Base-by-base conservation (phyloP, 1,140 invertebrate genomes). In the Drosophila sechellia region DNA sequence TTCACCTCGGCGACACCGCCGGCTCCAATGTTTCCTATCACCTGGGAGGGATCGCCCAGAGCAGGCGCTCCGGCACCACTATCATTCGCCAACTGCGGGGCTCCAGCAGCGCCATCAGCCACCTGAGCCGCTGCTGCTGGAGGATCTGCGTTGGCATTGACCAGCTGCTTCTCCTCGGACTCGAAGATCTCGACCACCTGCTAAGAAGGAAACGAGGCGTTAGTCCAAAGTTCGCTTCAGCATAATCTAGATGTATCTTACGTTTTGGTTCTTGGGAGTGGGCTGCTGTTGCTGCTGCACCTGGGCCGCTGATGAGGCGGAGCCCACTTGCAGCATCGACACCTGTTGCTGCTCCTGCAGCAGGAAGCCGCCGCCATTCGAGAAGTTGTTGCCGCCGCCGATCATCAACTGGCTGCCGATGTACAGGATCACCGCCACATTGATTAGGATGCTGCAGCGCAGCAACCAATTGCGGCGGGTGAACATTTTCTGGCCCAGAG, bases 381-480 rank as follows among this genome's bases (percentile, higher is more conserved):
- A 68, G 48, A 92, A 90, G 56, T 85, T 92, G 60, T 91, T 90
- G 37, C 84, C 89, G 40, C 90, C 90, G 12, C 91, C 91, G 50
- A 93, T 92, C 79, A 92, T 92, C 5, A 93, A 74, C 76, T 95
- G 94, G 53, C 93, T 93, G 70, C 94, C 94, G n/a, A 95, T 93
- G 91, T 96, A 96, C 52, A 96, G 90, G 27, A 96, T 92, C 40
- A 96, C 95, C 71, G 94, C 95, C 49, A 96, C 93, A 83, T 96
- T 96, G 53, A 95, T 94, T 49, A 96, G 94, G 77, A 96, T 95
- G 92, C 95, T 96, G 90, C 95, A 94, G 73, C 95, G 93, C 80
- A 96, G 94, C 91, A 95, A 93, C 94, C 95, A 95, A 91, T 95
- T 96, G 72, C 95, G 94, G 69, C 95, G 94, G 61, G 94, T 92